Base-by-base conservation (phyloP, 2,797 vertebrate species). In the Dendrocincla fuliginosa region DNA sequence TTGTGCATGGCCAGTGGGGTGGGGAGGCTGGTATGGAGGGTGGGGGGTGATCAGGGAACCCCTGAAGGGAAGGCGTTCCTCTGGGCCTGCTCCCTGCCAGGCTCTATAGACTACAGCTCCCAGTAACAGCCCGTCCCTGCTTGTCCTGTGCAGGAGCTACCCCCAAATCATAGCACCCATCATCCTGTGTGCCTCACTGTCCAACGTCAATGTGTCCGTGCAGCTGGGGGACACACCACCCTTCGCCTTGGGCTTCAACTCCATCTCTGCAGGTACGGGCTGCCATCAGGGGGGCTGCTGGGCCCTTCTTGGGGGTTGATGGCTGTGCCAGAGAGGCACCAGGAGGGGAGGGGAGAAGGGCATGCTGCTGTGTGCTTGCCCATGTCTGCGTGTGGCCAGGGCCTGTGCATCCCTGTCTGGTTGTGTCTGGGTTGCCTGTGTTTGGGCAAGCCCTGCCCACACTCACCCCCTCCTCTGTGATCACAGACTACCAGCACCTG, bases 151-250 rank as follows among this genome's bases (percentile, higher is more conserved):
- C 88, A 99, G 99, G 97, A 97, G 83, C 70, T 98, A 98, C 88
- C 99, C 99, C 93, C 99, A 98, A 17, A 98, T 99, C 88, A 97
- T 99, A 55, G 99, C 98, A 1, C 99, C 99, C 5, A 97, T 99
- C 93, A 98, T 98, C 98, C 97, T 99, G 95, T 98, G 97, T 90
- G 98, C 98, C 64, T 98, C 98, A 0, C 97, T 99, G 91, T 99
- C 99, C 94, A 99, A 99, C 6, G 97, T 99, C 73, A 99, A 98
- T 2, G 98, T 99, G 94, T 99, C 99, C 0, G 98, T 99, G 89
- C 99, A 99, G 97, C 98, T 99, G 89, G 99, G 98, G 82, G 99
- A 99, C 98, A 99, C 99, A 0, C 99, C 99, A 1, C 99, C 99
- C 46, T 99, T 99, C 9, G 99, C 99, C 73, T 97, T 99, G 46